phyloP scores from a whole-genome alignment of 2,113 vertebrate genomes.

The Callocephalon fimbriatum region DNA sequence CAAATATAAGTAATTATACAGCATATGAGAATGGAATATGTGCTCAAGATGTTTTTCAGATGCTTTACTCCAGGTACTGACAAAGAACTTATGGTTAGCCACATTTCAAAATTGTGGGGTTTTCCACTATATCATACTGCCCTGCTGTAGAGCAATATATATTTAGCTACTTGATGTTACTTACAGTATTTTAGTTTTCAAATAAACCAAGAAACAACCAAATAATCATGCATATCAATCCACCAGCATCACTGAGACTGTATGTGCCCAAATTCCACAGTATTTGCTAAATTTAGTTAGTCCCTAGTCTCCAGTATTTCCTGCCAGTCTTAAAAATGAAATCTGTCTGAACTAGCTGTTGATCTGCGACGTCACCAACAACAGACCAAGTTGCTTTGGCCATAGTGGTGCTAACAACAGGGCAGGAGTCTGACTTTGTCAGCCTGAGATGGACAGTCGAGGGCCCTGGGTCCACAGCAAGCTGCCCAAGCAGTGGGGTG shows the following conservation, averaged over 20 bases:
- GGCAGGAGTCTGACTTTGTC: neutral
- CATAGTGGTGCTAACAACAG: neutral
- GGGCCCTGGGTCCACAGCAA: accelerated
- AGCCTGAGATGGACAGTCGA: neutral
- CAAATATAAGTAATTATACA: neutral
- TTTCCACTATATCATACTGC: neutral
- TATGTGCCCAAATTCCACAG: neutral
- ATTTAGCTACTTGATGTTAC: neutral
- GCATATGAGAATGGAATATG: slow-evolving; percentile 6
- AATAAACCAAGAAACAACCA: neutral
- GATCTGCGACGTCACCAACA: neutral
- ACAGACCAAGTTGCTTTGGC: neutral
- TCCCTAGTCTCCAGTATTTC: neutral
- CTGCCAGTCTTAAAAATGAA: neutral
- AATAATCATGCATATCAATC: neutral
- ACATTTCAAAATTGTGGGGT: neutral
- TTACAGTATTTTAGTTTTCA: slow-evolving; percentile 50
- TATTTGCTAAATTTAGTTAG: neutral
- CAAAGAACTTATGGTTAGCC: slow-evolving; percentile 6
- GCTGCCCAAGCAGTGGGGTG: neutral
- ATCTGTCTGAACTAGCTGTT: neutral
- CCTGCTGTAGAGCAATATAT: slow-evolving; percentile 37
- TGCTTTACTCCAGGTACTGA: neutral
- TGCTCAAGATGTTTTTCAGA: slow-evolving; percentile 46
- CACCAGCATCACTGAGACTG: neutral